A percentile compares a stretch with the other conserved stretches of the same genome.
phyloP scores from a whole-genome alignment of 2,888 invertebrate genomes.

The Watsonalla binaria region DNA sequence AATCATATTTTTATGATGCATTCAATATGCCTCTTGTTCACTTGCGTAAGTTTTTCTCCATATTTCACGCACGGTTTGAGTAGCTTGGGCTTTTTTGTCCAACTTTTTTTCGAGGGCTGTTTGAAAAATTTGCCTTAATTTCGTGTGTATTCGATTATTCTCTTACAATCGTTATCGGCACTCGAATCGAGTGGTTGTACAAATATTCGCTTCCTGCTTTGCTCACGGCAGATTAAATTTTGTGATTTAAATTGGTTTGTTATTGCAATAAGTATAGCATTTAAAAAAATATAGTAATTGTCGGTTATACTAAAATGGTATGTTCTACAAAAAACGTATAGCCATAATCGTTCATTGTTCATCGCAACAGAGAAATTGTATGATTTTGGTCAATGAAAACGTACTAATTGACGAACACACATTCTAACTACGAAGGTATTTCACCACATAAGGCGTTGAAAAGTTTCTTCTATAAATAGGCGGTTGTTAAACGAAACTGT shows the following conservation, averaged over 20 bases:
- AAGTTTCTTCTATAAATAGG: slow-evolving; percentile 25
- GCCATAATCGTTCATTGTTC: too few relatives aligned
- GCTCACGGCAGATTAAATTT: slow-evolving; percentile 30
- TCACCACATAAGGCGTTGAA: slow-evolving; percentile 7
- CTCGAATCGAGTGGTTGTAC: slow-evolving; percentile 46
- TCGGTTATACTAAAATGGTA: slow-evolving; percentile 1
- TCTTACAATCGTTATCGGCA: slow-evolving; percentile 33
- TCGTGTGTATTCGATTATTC: slow-evolving; percentile 42
- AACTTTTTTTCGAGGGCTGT: slow-evolving; percentile 44
- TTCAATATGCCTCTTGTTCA: slow-evolving; percentile 66
- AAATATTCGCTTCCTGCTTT: slow-evolving; percentile 59
- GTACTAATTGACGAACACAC: background rate
- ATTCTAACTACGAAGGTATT: background rate
- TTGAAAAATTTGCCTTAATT: slow-evolving; percentile 42
- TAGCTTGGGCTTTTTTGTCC: slow-evolving; percentile 46
- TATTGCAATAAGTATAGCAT: slow-evolving; percentile 13
- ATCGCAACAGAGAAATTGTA: background rate
- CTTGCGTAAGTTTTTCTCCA: slow-evolving; percentile 69
- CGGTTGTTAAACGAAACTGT: slow-evolving; percentile 28
- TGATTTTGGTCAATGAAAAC: background rate
- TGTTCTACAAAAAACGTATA: background rate
- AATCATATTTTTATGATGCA: slow-evolving; percentile 78
- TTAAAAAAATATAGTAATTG: too few relatives aligned
- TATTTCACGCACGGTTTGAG: slow-evolving; percentile 73
- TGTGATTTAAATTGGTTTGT: slow-evolving; percentile 24